Conservation (phyloP, 2,888 invertebrate genomes). For the Plagodis dolabraria region DNA sequence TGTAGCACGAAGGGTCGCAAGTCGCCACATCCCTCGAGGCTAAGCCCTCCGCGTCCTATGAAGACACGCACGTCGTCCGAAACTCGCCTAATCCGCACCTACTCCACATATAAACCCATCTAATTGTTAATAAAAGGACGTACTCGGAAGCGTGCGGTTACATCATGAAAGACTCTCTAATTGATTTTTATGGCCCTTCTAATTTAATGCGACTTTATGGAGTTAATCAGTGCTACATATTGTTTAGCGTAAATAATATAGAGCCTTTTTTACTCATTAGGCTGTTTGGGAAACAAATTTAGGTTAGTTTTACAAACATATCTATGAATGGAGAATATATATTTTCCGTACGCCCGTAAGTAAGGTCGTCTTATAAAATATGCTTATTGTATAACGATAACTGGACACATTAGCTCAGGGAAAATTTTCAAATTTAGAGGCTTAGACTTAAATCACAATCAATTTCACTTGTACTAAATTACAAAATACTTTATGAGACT, state of each 20-base stretch:
- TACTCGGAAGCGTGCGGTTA: slow-evolving; percentile 78
- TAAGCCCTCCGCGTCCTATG: slow-evolving; percentile 71
- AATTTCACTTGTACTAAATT: no score
- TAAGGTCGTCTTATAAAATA: no score
- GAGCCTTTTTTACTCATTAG: slow-evolving; percentile 61
- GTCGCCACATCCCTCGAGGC: slow-evolving; percentile 75
- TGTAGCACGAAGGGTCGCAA: slow-evolving; percentile 72
- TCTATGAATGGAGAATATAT: no score
- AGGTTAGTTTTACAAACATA: no score
- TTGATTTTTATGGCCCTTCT: slow-evolving; percentile 79
- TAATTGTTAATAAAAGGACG: slow-evolving; percentile 83
- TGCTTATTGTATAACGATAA: no score
- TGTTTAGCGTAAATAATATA: slow-evolving; percentile 72
- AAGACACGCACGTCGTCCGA: slow-evolving; percentile 77
- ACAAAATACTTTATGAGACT: no score
- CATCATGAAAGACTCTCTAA: slow-evolving; percentile 72
- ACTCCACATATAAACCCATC: slow-evolving; percentile 82
- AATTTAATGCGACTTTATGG: slow-evolving; percentile 73
- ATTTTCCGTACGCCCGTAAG: no score
- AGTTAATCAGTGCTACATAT: slow-evolving; percentile 71
- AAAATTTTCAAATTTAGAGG: no score
- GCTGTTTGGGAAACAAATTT: no score
- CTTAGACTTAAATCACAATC: no score
- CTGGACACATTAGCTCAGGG: no score
- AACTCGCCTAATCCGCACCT: slow-evolving; percentile 77